Percentiles rank a stretch among this genome's conserved stretches.
Conservation (phyloP, 2,113 vertebrate species). For the Anthoscopus minutus region DNA sequence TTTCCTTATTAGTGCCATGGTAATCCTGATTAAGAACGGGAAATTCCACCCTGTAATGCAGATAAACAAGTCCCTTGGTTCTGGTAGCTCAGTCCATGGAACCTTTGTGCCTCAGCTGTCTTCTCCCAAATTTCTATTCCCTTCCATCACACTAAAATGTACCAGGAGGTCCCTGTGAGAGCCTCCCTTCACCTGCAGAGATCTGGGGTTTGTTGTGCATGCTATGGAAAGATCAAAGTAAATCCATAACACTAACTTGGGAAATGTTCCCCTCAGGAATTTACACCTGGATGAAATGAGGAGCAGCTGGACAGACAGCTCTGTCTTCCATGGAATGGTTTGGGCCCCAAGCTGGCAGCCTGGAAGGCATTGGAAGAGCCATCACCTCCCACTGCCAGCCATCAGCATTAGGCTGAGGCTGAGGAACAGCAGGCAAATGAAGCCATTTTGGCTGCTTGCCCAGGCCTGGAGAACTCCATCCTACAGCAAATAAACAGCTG, state of each 20-base stretch:
- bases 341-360: not conserved
- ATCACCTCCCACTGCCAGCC: not conserved
- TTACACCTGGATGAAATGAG: not conserved
- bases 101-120: not conserved
- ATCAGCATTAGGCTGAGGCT: not conserved
- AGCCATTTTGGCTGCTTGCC: not conserved
- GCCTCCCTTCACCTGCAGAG: fast-evolving
- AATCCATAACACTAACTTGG: not conserved
- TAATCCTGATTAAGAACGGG: constrained; percentile 29
- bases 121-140: not conserved
- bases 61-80: not conserved
- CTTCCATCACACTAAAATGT: not conserved
- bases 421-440: not conserved
- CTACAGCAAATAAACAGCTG: constrained; percentile 1
- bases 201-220: not conserved
- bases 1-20: not conserved
- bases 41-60: not conserved
- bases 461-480: not conserved
- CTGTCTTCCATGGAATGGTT: fast-evolving
- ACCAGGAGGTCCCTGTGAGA: not conserved
- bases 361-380: not conserved
- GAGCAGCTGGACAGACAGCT: not conserved
- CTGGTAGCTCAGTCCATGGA: not conserved
- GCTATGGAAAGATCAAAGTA: not conserved
- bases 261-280: not conserved